phyloP scores from a whole-genome alignment of 1,140 invertebrate genomes.

The Trissolcus basalis region DNA sequence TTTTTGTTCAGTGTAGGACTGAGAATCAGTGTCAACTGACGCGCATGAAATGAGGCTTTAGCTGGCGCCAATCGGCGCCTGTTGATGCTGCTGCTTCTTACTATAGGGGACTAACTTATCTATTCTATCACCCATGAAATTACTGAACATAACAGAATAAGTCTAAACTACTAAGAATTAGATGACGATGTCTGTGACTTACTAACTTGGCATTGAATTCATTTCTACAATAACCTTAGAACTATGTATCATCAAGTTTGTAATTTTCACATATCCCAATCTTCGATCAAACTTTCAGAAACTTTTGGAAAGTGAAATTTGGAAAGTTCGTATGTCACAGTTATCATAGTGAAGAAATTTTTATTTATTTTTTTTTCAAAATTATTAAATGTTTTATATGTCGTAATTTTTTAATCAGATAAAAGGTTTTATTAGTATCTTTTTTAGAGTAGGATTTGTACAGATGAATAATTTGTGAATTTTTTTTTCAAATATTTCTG shows the following conservation, averaged over 20 bases:
- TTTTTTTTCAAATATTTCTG: no score
- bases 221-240: no score
- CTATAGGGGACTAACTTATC: conserved; percentile 48
- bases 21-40: conserved; percentile 38
- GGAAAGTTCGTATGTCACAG: no score
- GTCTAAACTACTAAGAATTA: conserved; percentile 39
- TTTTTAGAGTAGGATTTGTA: no score
- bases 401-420: no score
- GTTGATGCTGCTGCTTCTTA: conserved; percentile 47
- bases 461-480: no score
- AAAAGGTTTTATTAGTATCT: no score
- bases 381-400: no score
- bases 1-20: conserved; percentile 14
- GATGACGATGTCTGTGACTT: conserved; percentile 11
- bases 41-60: conserved; percentile 46
- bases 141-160: conserved; percentile 21
- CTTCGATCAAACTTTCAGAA: no score
- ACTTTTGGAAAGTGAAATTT: no score
- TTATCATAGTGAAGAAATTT: no score
- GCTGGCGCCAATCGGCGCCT: conserved; percentile 25
- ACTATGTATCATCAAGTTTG: neutral
- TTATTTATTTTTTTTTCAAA: no score
- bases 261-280: neutral
- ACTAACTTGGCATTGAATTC: neutral
- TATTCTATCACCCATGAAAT: conserved; percentile 55